phyloP scores from a whole-genome alignment of 2,797 vertebrate genomes.

The Enteromius trimaculatus region DNA sequence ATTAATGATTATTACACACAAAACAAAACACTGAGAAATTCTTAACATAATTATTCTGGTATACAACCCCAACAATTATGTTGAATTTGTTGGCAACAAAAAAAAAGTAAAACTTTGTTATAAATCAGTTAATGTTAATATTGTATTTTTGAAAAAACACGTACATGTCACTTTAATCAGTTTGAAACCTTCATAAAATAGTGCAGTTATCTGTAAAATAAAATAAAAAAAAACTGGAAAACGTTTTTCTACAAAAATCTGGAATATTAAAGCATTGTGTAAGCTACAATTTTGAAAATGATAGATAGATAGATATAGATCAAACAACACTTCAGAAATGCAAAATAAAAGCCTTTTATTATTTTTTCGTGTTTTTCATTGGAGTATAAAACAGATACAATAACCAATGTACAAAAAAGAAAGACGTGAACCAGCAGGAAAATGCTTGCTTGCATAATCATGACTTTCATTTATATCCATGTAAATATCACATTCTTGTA shows the following conservation, averaged over 20 bases:
- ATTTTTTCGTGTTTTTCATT: conserved; percentile 68
- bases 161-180: neutral
- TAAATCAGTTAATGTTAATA: neutral
- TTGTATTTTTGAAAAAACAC: neutral
- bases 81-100: neutral
- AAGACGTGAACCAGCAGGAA: conserved; percentile 59
- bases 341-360: conserved; percentile 72
- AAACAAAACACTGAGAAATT: neutral
- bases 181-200: neutral
- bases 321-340: conserved; percentile 39
- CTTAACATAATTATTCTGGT: neutral
- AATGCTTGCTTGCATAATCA: conserved; percentile 62
- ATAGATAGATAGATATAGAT: neutral
- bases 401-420: conserved; percentile 77
- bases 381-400: conserved; percentile 80
- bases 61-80: neutral
- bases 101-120: too few species aligned
- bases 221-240: neutral
- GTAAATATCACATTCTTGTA: conserved; percentile 57
- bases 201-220: neutral
- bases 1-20: neutral
- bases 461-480: conserved; percentile 58
- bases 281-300: neutral
- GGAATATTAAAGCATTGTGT: neutral
- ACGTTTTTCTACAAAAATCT: neutral